These are phyloP conservation scores for Kryptopterus vitreolus DNA, from an alignment of 2,797 vertebrate genomes.

Conservation along the genomic window DNA sequence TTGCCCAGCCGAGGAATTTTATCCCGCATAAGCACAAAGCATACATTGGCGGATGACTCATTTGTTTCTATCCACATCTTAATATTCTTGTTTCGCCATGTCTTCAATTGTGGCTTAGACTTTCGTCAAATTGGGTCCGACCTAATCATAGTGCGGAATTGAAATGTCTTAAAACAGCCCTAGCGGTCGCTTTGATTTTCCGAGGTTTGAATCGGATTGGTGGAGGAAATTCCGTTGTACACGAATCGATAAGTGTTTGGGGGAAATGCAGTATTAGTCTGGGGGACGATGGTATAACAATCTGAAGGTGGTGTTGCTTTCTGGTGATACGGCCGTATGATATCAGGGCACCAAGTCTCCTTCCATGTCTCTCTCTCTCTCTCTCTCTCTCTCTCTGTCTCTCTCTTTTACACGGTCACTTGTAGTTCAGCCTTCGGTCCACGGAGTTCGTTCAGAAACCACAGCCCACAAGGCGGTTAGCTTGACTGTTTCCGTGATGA, in stretches of 20 bases:
- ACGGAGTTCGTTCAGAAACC: slow-evolving; percentile 9
- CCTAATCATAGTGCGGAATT: slow-evolving; percentile 39
- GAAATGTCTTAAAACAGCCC: slow-evolving; percentile 30
- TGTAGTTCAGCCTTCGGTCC: not conserved
- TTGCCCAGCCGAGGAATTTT: not conserved
- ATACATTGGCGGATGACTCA: not conserved
- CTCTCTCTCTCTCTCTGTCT: too few species aligned
- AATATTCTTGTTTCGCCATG: not conserved
- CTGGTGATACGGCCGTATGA: slow-evolving; percentile 1
- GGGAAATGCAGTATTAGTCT: not conserved
- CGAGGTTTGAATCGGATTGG: slow-evolving; percentile 15
- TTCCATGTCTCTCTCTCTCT: too few species aligned
- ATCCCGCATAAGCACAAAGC: not conserved
- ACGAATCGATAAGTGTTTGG: not conserved
- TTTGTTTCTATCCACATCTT: slow-evolving; percentile 9
- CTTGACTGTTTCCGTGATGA: not conserved
- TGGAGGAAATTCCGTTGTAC: slow-evolving; percentile 7
- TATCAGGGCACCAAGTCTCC: slow-evolving; percentile 6
- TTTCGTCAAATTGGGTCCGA: slow-evolving; percentile 31
- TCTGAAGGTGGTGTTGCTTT: not conserved
- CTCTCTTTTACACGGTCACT: not conserved
- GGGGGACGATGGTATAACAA: not conserved
- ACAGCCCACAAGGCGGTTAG: not conserved
- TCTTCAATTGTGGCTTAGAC: not conserved
- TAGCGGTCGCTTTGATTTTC: slow-evolving; percentile 31